Evolutionary conservation across 2,113 vertebrate species (phyloP).

Genomic region (Candoia aspera): DNA sequence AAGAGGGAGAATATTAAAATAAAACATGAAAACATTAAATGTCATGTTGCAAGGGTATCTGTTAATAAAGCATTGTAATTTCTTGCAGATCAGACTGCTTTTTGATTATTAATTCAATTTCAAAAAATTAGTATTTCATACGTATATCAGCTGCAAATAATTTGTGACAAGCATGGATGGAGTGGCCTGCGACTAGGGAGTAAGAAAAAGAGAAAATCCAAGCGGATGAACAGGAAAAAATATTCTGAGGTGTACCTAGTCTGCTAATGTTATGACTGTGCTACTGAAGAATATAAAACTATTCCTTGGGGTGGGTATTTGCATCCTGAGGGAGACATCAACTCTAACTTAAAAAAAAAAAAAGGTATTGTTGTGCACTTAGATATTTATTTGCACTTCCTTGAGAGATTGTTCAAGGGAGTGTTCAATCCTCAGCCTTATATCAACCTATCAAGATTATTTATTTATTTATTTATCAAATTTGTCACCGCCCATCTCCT

Average conservation of each 20-base stretch:
- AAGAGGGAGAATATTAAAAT: background rate
- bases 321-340: background rate
- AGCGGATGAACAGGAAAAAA: background rate
- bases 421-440: background rate
- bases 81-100: background rate
- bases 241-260: background rate
- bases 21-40: conserved; percentile 10
- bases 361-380: background rate
- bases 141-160: background rate
- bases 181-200: background rate
- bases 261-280: background rate
- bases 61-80: background rate
- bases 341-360: background rate
- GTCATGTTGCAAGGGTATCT: background rate
- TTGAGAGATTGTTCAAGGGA: background rate
- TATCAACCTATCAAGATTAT: background rate
- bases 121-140: background rate
- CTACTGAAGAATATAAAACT: background rate
- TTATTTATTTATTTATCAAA: no score
- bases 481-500: no score
- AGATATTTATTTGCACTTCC: background rate
- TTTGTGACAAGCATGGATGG: background rate
- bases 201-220: background rate
- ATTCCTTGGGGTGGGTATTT: background rate
- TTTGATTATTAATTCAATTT: background rate